Base-by-base conservation (phyloP, 2,113 vertebrate genomes). In the Bambusicola thoracicus region DNA sequence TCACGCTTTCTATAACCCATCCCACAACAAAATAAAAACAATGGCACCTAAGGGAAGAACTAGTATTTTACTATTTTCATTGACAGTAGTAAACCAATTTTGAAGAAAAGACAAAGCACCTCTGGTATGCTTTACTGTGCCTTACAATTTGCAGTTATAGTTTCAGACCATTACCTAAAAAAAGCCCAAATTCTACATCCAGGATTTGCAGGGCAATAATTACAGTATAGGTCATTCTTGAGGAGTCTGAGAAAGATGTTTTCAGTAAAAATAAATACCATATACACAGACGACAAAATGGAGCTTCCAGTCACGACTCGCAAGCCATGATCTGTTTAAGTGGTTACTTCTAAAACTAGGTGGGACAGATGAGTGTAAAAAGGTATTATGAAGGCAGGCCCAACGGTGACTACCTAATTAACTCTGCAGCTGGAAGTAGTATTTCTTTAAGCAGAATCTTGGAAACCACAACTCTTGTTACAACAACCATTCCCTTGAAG, bases 271-370 rank as follows among this genome's bases (percentile, higher is more conserved):
- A 30, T 53, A 55, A 63, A 63, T 17, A 40, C 19, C 36, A 63
- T 58, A 91, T 43, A 72, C 38, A 82, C 13, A 9, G 48, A 81
- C 76, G 56, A 69, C 24, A 49, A 83, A 87, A 80, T 91, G 66
- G 58, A 81, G 68, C 51, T 85, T 85, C 87, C 58, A 91, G 80
- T 22, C 67, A 62, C 2, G 18, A 83, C 51, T 81, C 85, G 67
- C 77, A 75, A 44, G 73, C 69, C 55, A 43, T 0, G 6, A 88
- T 92, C 80, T 80, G 70, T 85, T 91, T 38, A 81, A 78, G 53
- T 30, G 55, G 43, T 89, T 95, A 85, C 69, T 83, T 58, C 58
- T 89, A 94, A 82, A 94, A 91, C 30, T 88, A 89, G 85, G 90
- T 86, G 86, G 87, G 89, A 95, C 88, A 89, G 83, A 89, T 66